Base-by-base conservation (phyloP, 2,888 invertebrate genomes). In the Nasonovia ribisnigri region DNA sequence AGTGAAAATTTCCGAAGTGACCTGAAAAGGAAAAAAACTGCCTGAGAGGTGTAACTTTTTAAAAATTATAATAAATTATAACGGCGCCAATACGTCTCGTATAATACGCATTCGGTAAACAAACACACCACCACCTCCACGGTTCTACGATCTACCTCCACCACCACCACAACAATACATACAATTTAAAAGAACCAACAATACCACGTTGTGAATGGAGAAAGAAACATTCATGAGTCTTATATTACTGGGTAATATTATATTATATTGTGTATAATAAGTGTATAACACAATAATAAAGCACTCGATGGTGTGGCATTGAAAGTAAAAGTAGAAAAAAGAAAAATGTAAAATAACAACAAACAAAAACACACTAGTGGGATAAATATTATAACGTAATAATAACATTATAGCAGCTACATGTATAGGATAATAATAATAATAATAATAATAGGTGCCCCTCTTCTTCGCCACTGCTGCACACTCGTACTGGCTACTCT, bases 271-370 rank as follows among this genome's bases (percentile, higher is more conserved):
- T 60, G 13, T n/a, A 60, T 60, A 77, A 77, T 36, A 77, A 20
- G 77, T 77, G 20, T 36, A 77, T 77, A 77, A 77, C 77, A 77
- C 36, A 36, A 36, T 77, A 77, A 77, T 77, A 77, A 77, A 77
- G 77, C 86, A 43, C 86, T 43, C 16, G 57, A 36, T 16, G 43
- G 43, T 16, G 46, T 87, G 92, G 87, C 86, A 92, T 92, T 92
- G 92, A 92, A 60, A 92, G 92, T 92, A 92, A 92, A 92, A 92
- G 92, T 92, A 48, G 51, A 91, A 67, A 91, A 90, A 84, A 77
- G 29, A 42, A 90, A 90, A 48, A 67, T 48, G 36, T 57, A 89
- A 51, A 90, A 60, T 46, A 42, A 89, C 54, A 89, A 89, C 42
- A 54, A 54, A 42, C 36, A 42, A 51, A 54, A 88, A 54, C 54